Percentiles rank a stretch among this genome's conserved stretches.
phyloP scores from a whole-genome alignment of 2,888 invertebrate genomes.

The Eucera pruinosa region DNA sequence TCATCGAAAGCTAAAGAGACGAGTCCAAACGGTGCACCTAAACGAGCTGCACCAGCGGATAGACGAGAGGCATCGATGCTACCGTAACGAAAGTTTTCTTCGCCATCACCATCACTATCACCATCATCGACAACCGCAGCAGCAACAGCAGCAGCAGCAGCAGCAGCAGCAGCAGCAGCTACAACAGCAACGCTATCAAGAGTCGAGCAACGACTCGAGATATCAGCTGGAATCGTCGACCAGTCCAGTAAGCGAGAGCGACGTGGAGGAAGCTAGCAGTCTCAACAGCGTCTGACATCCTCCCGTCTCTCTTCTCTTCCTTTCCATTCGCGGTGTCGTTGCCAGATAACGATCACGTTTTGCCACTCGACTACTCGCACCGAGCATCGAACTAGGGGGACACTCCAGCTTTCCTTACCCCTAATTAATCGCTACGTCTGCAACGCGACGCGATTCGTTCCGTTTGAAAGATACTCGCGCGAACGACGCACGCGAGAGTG shows the following conservation, averaged over 20 bases:
- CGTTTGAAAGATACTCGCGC: too few relatives aligned
- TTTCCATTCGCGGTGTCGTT: not conserved
- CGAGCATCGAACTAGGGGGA: not conserved
- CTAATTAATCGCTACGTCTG: too few relatives aligned
- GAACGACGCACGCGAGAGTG: too few relatives aligned
- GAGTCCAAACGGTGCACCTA: constrained; percentile 75
- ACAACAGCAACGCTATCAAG: constrained; percentile 54
- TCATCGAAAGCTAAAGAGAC: constrained; percentile 84
- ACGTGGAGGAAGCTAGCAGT: constrained; percentile 75
- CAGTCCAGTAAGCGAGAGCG: constrained; percentile 78
- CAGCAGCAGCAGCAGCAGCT: constrained; percentile 26
- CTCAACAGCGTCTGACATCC: constrained; percentile 79
- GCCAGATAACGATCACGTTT: not conserved
- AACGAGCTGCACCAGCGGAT: constrained; percentile 77
- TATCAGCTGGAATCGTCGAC: constrained; percentile 70
- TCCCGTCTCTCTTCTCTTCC: not conserved
- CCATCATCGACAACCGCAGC: constrained; percentile 55
- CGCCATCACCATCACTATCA: constrained; percentile 58
- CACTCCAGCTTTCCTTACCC: not conserved
- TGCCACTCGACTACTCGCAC: not conserved
- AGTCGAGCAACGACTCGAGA: constrained; percentile 61
- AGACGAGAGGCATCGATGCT: constrained; percentile 77
- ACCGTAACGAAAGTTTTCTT: constrained; percentile 75
- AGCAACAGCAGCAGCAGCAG: constrained; percentile 51
- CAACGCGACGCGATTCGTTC: too few relatives aligned